Conservation (phyloP, 2,797 vertebrate species). For the Diplodus puntazzo region DNA sequence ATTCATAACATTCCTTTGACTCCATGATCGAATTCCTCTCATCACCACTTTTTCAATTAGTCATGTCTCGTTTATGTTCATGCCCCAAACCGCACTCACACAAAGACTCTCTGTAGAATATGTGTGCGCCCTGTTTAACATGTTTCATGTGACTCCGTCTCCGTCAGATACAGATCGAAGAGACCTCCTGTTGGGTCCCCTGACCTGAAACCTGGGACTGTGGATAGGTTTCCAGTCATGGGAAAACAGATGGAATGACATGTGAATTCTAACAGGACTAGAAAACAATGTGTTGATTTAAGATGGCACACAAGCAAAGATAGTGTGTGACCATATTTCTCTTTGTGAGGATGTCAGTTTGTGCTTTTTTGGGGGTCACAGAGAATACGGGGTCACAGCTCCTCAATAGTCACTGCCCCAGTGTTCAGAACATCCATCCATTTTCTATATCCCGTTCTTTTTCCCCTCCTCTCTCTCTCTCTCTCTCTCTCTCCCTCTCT, state of each 20-base stretch:
- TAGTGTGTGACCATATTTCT: neutral
- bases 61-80: neutral
- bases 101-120: neutral
- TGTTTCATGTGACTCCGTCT: constrained; percentile 28
- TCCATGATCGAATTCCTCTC: neutral
- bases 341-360: neutral
- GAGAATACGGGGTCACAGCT: constrained; percentile 1
- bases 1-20: neutral
- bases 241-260: neutral
- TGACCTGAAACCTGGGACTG: constrained; percentile 11
- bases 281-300: neutral
- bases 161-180: constrained; percentile 18
- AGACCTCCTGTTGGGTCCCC: neutral
- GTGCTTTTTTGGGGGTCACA: neutral
- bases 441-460: constrained; percentile 17
- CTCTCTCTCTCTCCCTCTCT: constrained; percentile 2
- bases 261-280: neutral
- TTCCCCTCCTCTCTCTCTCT: neutral
- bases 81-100: neutral
- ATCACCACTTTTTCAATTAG: neutral
- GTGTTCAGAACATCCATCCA: constrained; percentile 25
- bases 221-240: neutral
- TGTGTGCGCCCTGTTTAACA: neutral
- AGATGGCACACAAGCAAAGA: neutral
- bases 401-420: constrained; percentile 1